Conservation (phyloP, 2,797 vertebrate species). For the Pipistrellus nathusii region DNA sequence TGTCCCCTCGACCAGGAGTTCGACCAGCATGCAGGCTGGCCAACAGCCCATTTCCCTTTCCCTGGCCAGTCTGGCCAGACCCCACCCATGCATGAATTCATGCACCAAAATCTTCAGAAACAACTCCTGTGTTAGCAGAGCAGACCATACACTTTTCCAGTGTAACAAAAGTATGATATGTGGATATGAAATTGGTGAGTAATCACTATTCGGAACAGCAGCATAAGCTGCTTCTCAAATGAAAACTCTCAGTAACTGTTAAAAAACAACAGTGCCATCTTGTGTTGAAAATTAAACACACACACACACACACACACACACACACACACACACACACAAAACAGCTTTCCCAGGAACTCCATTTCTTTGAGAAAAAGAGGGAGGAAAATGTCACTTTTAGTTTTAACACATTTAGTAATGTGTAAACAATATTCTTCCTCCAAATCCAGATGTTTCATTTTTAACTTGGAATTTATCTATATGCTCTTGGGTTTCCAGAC, state of each 20-base stretch:
- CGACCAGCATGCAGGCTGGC: no score
- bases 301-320: not conserved
- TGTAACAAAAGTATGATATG: not conserved
- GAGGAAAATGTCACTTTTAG: not conserved
- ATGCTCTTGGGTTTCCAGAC: not conserved
- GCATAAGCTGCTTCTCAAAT: fast-evolving
- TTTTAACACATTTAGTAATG: slow-evolving; percentile 8
- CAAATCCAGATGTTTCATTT: not conserved
- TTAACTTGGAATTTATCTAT: not conserved
- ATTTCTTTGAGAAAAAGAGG: not conserved
- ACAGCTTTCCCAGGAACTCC: slow-evolving; percentile 1
- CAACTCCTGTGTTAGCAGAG: not conserved
- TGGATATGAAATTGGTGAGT: not conserved
- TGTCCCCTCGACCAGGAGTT: no score
- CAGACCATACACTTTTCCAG: not conserved
- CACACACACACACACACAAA: not conserved
- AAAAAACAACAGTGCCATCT: slow-evolving; percentile 86
- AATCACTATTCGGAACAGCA: fast-evolving
- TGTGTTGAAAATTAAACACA: slow-evolving; percentile 65
- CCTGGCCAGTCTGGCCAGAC: no score
- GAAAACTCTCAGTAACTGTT: not conserved
- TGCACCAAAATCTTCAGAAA: not conserved
- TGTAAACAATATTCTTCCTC: not conserved
- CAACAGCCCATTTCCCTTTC: no score
- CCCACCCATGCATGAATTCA: no score